Percentiles rank a stretch among this genome's conserved stretches.
Conservation (phyloP, 2,888 invertebrate genomes). For the Eupithecia tripunctaria region DNA sequence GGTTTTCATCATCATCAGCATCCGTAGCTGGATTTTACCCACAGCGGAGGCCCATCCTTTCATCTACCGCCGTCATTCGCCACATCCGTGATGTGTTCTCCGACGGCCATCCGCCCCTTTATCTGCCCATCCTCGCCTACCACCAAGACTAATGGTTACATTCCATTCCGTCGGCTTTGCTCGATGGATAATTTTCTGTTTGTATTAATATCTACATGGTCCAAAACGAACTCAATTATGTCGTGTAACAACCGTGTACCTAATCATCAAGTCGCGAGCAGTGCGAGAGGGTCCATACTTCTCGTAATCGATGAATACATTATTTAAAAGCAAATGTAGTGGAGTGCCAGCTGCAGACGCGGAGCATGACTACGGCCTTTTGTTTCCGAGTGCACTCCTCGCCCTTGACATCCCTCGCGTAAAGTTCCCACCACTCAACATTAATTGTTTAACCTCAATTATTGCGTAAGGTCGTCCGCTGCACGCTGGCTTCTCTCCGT, state of each 20-base stretch:
- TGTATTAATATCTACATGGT: too few species aligned
- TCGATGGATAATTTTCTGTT: neutral
- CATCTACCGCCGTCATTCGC: neutral
- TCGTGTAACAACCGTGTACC: neutral
- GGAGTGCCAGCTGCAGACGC: neutral
- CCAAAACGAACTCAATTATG: too few species aligned
- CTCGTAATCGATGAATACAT: constrained; percentile 26
- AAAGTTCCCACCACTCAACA: constrained; percentile 27
- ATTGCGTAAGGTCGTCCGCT: constrained; percentile 18
- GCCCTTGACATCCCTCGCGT: constrained; percentile 22
- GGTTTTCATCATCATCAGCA: neutral
- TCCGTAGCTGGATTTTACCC: neutral
- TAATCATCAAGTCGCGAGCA: neutral
- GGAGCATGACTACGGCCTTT: neutral
- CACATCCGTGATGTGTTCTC: neutral
- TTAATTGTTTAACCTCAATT: constrained; percentile 22
- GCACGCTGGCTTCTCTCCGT: neutral
- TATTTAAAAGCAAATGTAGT: neutral
- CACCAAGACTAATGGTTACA: neutral
- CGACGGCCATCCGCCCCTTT: neutral
- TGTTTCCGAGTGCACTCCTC: constrained; percentile 5
- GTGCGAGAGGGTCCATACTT: constrained; percentile 6
- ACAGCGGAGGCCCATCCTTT: neutral
- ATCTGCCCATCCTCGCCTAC: neutral
- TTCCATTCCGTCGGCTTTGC: neutral